phyloP scores from a whole-genome alignment of 2,797 vertebrate species.

The Sebastes minor region DNA sequence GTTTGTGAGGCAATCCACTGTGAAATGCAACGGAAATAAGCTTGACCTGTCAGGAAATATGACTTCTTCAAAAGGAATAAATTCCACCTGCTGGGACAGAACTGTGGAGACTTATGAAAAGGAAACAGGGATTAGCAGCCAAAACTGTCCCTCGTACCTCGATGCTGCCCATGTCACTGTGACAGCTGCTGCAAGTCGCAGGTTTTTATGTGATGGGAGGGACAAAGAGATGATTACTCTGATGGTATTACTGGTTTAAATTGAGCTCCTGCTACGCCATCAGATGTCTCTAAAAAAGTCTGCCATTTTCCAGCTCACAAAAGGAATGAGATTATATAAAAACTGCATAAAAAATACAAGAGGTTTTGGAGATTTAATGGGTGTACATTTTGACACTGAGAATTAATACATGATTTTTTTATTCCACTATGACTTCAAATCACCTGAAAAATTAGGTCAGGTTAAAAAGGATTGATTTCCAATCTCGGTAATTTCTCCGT shows the following conservation, averaged over 20 bases:
- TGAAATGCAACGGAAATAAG: conserved; percentile 30
- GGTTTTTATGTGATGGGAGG: conserved; percentile 54
- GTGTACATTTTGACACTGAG: background rate
- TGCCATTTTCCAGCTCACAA: background rate
- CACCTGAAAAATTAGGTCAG: background rate
- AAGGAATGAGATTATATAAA: background rate
- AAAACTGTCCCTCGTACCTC: conserved; percentile 36
- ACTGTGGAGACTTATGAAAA: conserved; percentile 44
- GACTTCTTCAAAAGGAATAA: conserved; percentile 48
- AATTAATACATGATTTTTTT: background rate
- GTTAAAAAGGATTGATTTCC: background rate
- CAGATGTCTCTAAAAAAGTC: conserved; percentile 17
- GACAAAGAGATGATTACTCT: conserved; percentile 49
- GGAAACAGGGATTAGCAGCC: conserved; percentile 55
- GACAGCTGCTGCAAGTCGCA: conserved; percentile 51
- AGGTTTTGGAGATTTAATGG: background rate
- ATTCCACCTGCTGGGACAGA: conserved; percentile 43
- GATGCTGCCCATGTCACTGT: conserved; percentile 24
- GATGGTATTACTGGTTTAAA: conserved; percentile 50
- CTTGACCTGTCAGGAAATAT: conserved; percentile 54
- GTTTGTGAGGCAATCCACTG: conserved; percentile 24
- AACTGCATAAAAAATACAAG: background rate
- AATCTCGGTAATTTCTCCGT: background rate
- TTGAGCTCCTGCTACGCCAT: conserved; percentile 7
- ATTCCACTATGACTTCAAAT: background rate